phyloP scores from a whole-genome alignment of 2,113 vertebrate genomes.

The Psittacula cyanocephala region DNA sequence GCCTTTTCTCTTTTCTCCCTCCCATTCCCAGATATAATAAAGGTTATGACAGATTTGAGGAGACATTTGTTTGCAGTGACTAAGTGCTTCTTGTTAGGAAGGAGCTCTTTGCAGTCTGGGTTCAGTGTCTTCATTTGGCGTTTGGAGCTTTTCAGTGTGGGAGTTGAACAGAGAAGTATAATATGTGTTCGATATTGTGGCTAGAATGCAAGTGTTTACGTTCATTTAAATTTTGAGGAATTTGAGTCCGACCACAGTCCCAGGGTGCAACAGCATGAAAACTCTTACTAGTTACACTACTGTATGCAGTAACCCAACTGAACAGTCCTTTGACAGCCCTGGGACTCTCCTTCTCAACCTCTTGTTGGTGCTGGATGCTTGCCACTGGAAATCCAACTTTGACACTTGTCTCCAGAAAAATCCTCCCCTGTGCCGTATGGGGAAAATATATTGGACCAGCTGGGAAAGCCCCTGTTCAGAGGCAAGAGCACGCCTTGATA shows the following conservation, averaged over 20 bases:
- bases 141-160: constrained; percentile 34
- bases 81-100: constrained; percentile 18
- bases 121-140: constrained; percentile 25
- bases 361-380: neutral
- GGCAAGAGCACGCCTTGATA: neutral
- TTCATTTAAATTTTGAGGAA: constrained; percentile 63
- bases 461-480: neutral
- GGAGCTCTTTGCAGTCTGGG: constrained; percentile 20
- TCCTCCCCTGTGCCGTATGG: constrained; percentile 7
- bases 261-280: constrained; percentile 26
- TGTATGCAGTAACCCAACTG: neutral
- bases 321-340: neutral
- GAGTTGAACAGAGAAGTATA: constrained; percentile 21
- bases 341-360: neutral
- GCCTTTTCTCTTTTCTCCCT: neutral
- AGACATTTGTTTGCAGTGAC: constrained; percentile 37
- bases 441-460: neutral
- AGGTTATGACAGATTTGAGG: constrained; percentile 14
- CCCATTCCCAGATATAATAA: neutral
- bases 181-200: constrained; percentile 54
- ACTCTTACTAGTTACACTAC: constrained; percentile 54
- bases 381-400: constrained; percentile 58
- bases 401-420: constrained; percentile 56
- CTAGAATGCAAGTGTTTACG: constrained; percentile 57
- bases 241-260: constrained; percentile 27